These are phyloP conservation scores for Jaculus jaculus DNA, from an alignment of 2,113 vertebrate genomes.

Conservation along the genomic window DNA sequence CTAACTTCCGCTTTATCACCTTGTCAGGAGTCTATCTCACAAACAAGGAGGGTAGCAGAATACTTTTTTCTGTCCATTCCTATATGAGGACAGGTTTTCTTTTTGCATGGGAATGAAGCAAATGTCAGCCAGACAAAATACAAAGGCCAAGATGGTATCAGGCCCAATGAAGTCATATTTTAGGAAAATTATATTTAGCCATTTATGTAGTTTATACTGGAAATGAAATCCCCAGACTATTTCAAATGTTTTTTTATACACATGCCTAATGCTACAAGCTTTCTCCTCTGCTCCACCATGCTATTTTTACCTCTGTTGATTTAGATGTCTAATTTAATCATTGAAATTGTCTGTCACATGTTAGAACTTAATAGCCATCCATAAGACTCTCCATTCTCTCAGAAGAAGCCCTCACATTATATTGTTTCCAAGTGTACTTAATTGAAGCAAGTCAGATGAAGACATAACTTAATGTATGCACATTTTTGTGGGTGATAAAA, in stretches of 20 bases:
- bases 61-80: conserved; percentile 75
- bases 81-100: conserved; percentile 64
- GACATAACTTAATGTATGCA: not conserved
- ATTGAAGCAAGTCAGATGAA: not conserved
- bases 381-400: not conserved
- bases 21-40: conserved; percentile 84
- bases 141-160: conserved; percentile 88
- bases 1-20: conserved; percentile 74
- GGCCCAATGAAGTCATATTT: conserved; percentile 81
- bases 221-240: conserved; percentile 76
- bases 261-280: not conserved
- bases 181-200: conserved; percentile 83
- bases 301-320: conserved; percentile 49
- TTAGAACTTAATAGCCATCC: conserved; percentile 16
- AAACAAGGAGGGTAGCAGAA: conserved; percentile 69
- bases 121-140: conserved; percentile 85
- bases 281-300: conserved; percentile 10
- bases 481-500: not conserved
- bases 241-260: conserved; percentile 60
- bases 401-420: conserved; percentile 23
- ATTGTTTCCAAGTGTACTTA: not conserved
- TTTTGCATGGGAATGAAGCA: conserved; percentile 82
- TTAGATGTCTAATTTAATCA: conserved; percentile 55
- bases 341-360: conserved; percentile 34
- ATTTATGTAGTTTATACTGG: conserved; percentile 72